Conservation (phyloP, 2,113 vertebrate species). For the Cavia aperea region DNA sequence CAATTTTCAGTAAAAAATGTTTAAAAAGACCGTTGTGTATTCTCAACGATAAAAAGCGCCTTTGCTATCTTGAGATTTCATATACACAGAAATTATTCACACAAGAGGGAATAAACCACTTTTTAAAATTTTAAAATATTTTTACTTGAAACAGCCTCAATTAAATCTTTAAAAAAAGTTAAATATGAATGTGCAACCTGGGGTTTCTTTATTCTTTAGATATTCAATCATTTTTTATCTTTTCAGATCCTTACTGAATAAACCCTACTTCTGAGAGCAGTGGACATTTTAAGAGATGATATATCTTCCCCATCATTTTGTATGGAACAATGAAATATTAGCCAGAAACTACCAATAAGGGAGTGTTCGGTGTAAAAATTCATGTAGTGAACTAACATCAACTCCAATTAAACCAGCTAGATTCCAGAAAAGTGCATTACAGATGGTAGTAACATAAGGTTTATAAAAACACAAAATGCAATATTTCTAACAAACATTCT, state of each 20-base stretch:
- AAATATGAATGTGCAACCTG: neutral
- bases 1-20: neutral
- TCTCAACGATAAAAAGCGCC: neutral
- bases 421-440: constrained; percentile 60
- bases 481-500: constrained; percentile 69
- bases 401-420: constrained; percentile 56
- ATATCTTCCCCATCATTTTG: neutral
- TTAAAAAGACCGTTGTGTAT: neutral
- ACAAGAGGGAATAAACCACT: neutral
- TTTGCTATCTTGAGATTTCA: neutral
- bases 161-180: neutral
- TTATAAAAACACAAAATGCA: constrained; percentile 68
- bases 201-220: constrained; percentile 7
- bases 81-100: constrained; percentile 5
- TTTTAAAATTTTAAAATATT: neutral
- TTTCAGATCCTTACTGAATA: neutral
- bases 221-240: constrained; percentile 29
- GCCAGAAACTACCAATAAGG: constrained; percentile 35
- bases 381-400: constrained; percentile 48
- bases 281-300: constrained; percentile 13
- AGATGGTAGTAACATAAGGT: constrained; percentile 70
- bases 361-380: constrained; percentile 15
- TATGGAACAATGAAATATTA: constrained; percentile 32
- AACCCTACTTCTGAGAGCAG: neutral
- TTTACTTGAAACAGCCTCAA: constrained; percentile 1